Conservation (phyloP, 2,888 invertebrate genomes). For the Apantesis nais region DNA sequence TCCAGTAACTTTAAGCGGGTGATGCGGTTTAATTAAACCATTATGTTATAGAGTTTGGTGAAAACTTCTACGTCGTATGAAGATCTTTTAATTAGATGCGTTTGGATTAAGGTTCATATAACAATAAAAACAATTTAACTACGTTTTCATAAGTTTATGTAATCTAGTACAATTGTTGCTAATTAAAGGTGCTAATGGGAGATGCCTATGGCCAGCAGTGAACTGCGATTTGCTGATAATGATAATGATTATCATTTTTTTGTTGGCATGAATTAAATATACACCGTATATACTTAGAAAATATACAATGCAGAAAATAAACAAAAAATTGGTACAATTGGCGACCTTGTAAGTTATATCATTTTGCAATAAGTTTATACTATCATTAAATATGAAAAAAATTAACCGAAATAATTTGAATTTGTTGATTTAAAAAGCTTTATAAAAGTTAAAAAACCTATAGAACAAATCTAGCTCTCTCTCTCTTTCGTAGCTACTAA, state of each 20-base stretch:
- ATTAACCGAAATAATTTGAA: neutral
- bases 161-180: neutral
- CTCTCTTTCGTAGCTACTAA: neutral
- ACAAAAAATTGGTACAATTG: too few relatives aligned
- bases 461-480: too few relatives aligned
- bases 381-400: neutral
- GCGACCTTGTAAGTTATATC: neutral
- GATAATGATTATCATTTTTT: neutral
- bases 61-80: neutral
- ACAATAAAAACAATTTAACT: neutral
- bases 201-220: too few relatives aligned
- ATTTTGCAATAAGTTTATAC: neutral
- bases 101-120: neutral
- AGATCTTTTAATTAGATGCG: neutral
- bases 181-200: neutral
- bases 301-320: too few relatives aligned
- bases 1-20: slow-evolving; percentile 12
- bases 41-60: neutral
- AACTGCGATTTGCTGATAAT: too few relatives aligned
- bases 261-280: neutral
- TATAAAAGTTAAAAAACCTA: neutral
- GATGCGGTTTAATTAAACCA: neutral
- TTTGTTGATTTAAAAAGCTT: neutral
- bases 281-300: too few relatives aligned
- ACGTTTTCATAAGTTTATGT: neutral